phyloP scores from a whole-genome alignment of 2,888 invertebrate genomes.

The Girardia tigrina region DNA sequence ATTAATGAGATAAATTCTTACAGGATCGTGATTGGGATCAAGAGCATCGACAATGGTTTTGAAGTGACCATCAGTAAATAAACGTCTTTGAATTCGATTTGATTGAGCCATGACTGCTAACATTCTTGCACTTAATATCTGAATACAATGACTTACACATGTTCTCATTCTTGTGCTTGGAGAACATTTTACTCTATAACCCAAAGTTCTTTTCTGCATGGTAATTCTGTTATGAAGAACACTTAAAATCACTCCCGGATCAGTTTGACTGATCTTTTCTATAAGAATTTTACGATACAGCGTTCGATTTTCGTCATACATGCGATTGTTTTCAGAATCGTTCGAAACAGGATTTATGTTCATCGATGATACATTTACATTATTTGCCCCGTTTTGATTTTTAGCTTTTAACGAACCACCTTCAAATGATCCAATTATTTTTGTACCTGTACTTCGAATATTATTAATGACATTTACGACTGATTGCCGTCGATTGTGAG shows the following conservation, averaged over 20 bases:
- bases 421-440: not conserved
- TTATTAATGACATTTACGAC: slow-evolving; percentile 26
- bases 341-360: not conserved
- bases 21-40: slow-evolving; percentile 58
- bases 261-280: slow-evolving; percentile 45
- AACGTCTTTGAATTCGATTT: slow-evolving; percentile 53
- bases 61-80: slow-evolving; percentile 55
- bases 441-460: not conserved
- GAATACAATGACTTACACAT: slow-evolving; percentile 57
- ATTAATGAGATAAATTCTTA: slow-evolving; percentile 44
- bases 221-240: slow-evolving; percentile 57
- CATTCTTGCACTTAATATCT: slow-evolving; percentile 56
- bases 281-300: slow-evolving; percentile 41
- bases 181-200: slow-evolving; percentile 56
- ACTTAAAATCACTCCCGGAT: slow-evolving; percentile 54
- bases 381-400: not conserved
- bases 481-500: slow-evolving; percentile 26
- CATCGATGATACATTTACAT: not conserved
- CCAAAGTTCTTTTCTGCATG: slow-evolving; percentile 57
- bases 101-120: slow-evolving; percentile 56
- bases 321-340: slow-evolving; percentile 10
- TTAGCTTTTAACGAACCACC: not conserved
- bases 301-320: slow-evolving; percentile 7
- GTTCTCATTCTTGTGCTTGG: slow-evolving; percentile 56
- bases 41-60: slow-evolving; percentile 56